A percentile compares a stretch with the other conserved stretches of the same genome.
phyloP scores from a whole-genome alignment of 2,797 vertebrate genomes.

The Urocyon cinereoargenteus region DNA sequence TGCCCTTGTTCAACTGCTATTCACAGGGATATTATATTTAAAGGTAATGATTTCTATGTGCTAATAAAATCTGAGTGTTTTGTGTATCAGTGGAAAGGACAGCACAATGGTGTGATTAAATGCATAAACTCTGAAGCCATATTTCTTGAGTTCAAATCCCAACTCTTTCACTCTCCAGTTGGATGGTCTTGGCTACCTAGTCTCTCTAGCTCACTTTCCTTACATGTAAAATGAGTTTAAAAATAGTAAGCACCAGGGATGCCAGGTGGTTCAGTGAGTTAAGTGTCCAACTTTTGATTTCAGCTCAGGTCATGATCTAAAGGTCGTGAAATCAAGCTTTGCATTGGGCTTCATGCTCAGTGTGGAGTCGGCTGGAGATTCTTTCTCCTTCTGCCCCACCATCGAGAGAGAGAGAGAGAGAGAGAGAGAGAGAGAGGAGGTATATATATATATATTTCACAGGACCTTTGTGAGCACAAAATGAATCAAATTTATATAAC shows the following conservation, averaged over 20 bases:
- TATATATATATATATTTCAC: not conserved
- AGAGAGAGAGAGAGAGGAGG: no score
- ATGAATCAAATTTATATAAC: not conserved
- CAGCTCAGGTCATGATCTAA: not conserved
- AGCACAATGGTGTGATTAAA: not conserved
- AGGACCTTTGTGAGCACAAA: not conserved
- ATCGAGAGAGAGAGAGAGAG: no score
- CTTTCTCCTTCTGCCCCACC: not conserved
- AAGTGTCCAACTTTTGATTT: not conserved
- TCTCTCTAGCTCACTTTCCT: not conserved
- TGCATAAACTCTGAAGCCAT: not conserved
- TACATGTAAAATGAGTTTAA: not conserved
- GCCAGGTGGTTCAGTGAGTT: not conserved
- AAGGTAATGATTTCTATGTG: not conserved
- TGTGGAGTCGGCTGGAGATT: not conserved
- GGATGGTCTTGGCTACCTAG: not conserved
- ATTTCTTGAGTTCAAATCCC: not conserved
- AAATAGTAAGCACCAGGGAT: not conserved
- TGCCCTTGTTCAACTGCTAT: fast-evolving
- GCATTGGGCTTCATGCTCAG: not conserved
- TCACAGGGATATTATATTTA: not conserved
- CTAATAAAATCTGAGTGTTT: not conserved
- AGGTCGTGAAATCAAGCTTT: not conserved
- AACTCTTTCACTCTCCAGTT: not conserved
- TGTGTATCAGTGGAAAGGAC: not conserved